Evolutionary conservation across 2,113 vertebrate genomes (phyloP), one percentile per base, ranked within the genome.

Genomic region (Synchiropus splendidus): DNA sequence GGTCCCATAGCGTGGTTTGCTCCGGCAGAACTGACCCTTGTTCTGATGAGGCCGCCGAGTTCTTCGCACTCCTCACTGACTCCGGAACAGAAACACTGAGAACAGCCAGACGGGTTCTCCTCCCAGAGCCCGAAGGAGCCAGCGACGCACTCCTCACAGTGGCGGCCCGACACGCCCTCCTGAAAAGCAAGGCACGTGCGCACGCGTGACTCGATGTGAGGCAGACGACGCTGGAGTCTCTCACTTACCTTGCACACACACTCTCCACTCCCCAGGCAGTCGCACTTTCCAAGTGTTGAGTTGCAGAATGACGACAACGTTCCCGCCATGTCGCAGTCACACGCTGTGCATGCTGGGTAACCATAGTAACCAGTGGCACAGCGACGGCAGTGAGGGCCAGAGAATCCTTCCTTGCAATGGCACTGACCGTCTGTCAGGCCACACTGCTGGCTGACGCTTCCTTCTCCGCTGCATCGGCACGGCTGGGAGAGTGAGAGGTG

Each of bases 201-300:
- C 18, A 54, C n/a, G 33, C 5, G 34, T 42, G n/a, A 31, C 21
- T 12, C 41, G 6, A 12, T 1, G 6, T 18, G 11, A 4, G 12
- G 10, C 15, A 36, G 2, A 37, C 2, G 4, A 18, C 5, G 11
- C 2, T 34, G 18, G 31, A 3, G 18, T 10, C 4, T 18, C n/a
- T n/a, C 6, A 9, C 14, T 6, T 78, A 98, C 94, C 94, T 98
- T 98, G 85, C 94, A 98, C 15, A 77, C 58, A 67, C 93, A 97
- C 56, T 51, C 5, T 0, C 91, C 91, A 0, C 72, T 77, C 41
- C 80, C 76, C 18, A 68, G 63, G 55, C 94, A 98, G 16, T 68
- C 74, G 64, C 93, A 98, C 17, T 89, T 61, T 39, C 83, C 83
- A 51, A 60, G 66, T 0, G 69, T 54, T 4, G 10, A 38, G 40